Percentiles rank a stretch among this genome's conserved stretches.
Conservation (phyloP, 2,797 vertebrate species). For the Tinamus major region DNA sequence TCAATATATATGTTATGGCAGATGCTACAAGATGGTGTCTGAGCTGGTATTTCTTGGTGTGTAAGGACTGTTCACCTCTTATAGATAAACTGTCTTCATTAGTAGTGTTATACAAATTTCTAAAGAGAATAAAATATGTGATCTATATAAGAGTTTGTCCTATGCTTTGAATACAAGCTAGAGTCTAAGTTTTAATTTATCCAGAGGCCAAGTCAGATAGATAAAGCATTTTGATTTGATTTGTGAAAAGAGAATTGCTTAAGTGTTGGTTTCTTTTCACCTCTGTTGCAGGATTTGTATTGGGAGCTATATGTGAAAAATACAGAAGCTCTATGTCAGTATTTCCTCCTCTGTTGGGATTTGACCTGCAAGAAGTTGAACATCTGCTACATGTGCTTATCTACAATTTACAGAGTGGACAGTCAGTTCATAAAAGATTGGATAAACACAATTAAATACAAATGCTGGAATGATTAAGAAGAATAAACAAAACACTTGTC, state of each 20-base stretch:
- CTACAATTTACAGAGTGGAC: not conserved
- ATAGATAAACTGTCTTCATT: not conserved
- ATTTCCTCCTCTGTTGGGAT: not conserved
- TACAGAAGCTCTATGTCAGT: not conserved
- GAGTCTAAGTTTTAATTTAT: not conserved
- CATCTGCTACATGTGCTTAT: not conserved
- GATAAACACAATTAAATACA: not conserved
- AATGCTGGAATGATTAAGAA: not conserved
- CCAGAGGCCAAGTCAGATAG: not conserved
- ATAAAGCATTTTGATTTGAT: constrained; percentile 8
- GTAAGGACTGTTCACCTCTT: not conserved
- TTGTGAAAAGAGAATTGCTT: constrained; percentile 21
- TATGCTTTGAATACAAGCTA: not conserved
- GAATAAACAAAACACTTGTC: not conserved
- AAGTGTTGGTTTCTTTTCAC: not conserved
- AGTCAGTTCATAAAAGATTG: not conserved
- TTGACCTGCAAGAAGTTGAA: constrained; percentile 13
- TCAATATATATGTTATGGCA: not conserved
- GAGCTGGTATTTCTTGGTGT: not conserved
- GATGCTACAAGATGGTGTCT: not conserved
- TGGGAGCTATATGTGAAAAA: not conserved
- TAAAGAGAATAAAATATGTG: not conserved
- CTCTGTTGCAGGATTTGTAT: not conserved
- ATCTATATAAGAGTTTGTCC: not conserved
- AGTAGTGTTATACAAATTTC: not conserved